Conservation (phyloP, 1,140 invertebrate species). For the Hyles vespertilio region DNA sequence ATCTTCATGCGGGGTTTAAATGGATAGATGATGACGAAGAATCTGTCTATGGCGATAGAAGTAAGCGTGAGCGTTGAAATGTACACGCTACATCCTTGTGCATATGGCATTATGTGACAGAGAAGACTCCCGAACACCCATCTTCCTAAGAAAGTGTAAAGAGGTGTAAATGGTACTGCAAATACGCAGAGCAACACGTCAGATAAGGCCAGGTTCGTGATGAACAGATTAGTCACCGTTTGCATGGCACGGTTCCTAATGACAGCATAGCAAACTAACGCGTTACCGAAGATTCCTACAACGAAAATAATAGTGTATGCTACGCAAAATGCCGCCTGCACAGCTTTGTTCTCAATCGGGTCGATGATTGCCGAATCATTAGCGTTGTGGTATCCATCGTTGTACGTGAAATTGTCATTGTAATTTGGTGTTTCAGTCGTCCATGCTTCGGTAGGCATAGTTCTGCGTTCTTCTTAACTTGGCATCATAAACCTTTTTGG, state of each 20-base stretch:
- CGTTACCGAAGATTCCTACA: constrained; percentile 94
- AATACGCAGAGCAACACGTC: constrained; percentile 95
- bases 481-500: constrained; percentile 52
- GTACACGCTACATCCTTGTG: constrained; percentile 95
- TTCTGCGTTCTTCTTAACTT: constrained; percentile 43
- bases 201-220: constrained; percentile 95
- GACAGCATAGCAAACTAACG: constrained; percentile 95
- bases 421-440: constrained; percentile 33
- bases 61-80: constrained; percentile 97
- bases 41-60: constrained; percentile 97
- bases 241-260: constrained; percentile 95
- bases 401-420: constrained; percentile 34
- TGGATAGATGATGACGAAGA: constrained; percentile 97
- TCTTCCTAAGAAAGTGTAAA: constrained; percentile 91
- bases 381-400: constrained; percentile 28
- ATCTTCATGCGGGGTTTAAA: constrained; percentile 94
- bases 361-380: constrained; percentile 48
- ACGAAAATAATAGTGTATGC: constrained; percentile 92
- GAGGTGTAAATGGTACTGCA: constrained; percentile 95
- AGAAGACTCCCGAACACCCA: constrained; percentile 94
- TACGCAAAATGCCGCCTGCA: constrained; percentile 88
- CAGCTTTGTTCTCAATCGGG: constrained; percentile 80
- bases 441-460: constrained; percentile 58
- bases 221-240: constrained; percentile 98
- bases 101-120: constrained; percentile 95